Evolutionary conservation across 2,113 vertebrate species (phyloP).

Genomic region (Climacteris rufus): DNA sequence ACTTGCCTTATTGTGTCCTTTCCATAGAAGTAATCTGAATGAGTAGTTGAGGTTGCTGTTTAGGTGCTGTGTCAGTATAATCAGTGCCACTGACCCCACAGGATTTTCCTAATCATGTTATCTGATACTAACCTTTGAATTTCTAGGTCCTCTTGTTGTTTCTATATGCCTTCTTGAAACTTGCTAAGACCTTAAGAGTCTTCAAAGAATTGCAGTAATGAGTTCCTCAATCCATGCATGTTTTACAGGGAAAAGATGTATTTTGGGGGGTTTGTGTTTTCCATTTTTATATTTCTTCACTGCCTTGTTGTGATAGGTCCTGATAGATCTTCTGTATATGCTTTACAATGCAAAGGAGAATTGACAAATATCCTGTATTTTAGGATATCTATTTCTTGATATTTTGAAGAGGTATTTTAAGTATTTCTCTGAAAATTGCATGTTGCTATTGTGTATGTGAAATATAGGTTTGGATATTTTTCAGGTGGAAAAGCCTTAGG

Average conservation of each 20-base stretch:
- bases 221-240: not conserved
- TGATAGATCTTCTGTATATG: not conserved
- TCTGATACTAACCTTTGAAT: not conserved
- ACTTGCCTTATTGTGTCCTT: not conserved
- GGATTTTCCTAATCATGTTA: not conserved
- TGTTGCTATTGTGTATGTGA: not conserved
- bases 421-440: not conserved
- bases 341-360: not conserved
- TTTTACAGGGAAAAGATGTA: not conserved
- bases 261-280: not conserved
- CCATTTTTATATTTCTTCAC: not conserved
- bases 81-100: not conserved
- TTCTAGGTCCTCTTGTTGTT: not conserved
- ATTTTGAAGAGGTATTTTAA: not conserved
- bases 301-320: not conserved
- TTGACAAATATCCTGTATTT: not conserved
- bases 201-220: not conserved
- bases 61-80: not conserved
- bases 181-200: not conserved
- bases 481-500: not conserved
- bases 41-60: not conserved
- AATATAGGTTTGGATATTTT: not conserved
- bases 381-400: not conserved
- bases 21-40: fast-evolving
- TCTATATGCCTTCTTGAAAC: not conserved